Conservation (phyloP, 2,888 invertebrate genomes). For the Steromphala cineraria region DNA sequence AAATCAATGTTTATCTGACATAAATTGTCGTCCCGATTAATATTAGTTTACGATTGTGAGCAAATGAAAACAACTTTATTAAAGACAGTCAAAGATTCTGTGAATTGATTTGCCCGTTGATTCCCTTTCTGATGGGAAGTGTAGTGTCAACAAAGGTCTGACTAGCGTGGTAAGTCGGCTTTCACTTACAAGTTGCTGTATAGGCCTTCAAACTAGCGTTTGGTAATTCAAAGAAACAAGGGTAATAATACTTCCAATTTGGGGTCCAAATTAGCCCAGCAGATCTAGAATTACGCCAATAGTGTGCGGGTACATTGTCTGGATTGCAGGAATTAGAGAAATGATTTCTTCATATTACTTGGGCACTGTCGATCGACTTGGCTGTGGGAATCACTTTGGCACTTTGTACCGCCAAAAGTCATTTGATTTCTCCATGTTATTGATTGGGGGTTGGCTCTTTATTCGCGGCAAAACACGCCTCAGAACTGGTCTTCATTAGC, state of each 20-base stretch:
- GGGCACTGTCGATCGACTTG: conserved; percentile 10
- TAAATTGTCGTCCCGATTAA: neutral
- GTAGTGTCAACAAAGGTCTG: neutral
- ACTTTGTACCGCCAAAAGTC: conserved; percentile 20
- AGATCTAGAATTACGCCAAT: conserved; percentile 9
- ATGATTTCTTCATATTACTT: conserved; percentile 21
- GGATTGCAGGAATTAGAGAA: conserved; percentile 9
- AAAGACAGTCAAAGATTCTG: neutral
- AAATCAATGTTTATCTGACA: conserved; percentile 17
- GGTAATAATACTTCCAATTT: conserved; percentile 6
- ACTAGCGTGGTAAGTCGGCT: neutral
- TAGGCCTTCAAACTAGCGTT: neutral
- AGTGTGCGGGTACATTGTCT: conserved; percentile 6
- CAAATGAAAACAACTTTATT: conserved; percentile 11
- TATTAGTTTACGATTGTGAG: conserved; percentile 1
- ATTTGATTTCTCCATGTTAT: conserved; percentile 18
- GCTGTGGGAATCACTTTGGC: conserved; percentile 5
- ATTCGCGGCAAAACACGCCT: neutral
- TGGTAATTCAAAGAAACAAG: conserved; percentile 8
- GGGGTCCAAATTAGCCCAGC: neutral
- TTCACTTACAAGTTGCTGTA: neutral
- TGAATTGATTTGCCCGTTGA: neutral
- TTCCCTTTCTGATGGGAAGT: neutral
- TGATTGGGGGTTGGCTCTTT: conserved; percentile 1
- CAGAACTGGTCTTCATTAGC: neutral